Base-by-base conservation (phyloP, 1,140 invertebrate species). In the Bombyx mori region DNA sequence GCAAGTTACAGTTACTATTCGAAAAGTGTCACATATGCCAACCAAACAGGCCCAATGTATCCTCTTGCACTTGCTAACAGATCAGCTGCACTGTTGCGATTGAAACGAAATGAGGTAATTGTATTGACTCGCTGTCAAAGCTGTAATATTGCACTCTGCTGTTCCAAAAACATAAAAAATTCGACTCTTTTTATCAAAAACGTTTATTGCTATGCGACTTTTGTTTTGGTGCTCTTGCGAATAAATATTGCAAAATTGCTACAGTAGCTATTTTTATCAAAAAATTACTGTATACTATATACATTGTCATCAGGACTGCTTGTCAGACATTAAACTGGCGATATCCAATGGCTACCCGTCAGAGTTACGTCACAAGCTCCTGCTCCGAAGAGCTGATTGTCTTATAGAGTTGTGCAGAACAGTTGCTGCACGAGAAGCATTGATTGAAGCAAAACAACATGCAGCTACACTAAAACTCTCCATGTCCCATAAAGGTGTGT, bases 1-100 rank as follows among this genome's bases (percentile, higher is more conserved):
- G 79, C 77, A 7, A 83, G 80, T 54, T 81, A 79, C 55, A 71
- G 62, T 18, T 82, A 72, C 44, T 86, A 86, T 50, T 71, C 71
- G 3, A 77, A 78, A 43, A 82, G 81, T 74, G 75, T 84, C 5
- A 10, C 79, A 22, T 83, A 76, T 56, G 79, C 83, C 26, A 56
- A 69, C 7, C 77, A 78, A 8, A 69, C 76, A 53, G 77, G 75
- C 26, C 56, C 70, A 6, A 79, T 79, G 71, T 83, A 78, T 53
- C 66, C 79, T 22, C 56, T 84, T 7, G 81, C 81, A 3, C 60
- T 86, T 8, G 83, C 80, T 7, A 86, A 86, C 54, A 72, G 83
- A 57, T 84, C 83, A 42, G 83, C 83, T 52, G 69, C 80, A 12
- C 66, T 82, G 44, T 49, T 86, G 1, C 54, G 72, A 45, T 52